Base-by-base conservation (phyloP, 2,113 vertebrate genomes). In the Hydrolagus affinis region DNA sequence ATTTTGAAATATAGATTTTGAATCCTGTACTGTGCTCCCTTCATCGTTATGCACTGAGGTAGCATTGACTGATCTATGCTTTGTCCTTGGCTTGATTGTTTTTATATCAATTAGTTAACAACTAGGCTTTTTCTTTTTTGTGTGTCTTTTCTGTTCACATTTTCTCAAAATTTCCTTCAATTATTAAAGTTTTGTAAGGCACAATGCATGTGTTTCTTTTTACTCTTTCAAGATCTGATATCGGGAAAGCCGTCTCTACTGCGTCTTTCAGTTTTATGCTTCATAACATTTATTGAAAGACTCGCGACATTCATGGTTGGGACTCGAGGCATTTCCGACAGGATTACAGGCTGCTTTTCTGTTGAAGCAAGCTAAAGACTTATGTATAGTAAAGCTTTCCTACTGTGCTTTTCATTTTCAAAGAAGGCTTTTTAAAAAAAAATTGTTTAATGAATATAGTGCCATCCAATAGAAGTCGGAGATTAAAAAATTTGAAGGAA, bases 271-370 rank as follows among this genome's bases (percentile, higher is more conserved):
- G 74, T 85, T 88, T 88, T 70, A 88, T 88, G 86, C 87, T 88
- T 87, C 87, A 86, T 71, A 88, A 88, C 86, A 86, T 87, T 86
- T 88, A 86, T 90, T 92, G 91, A 91, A 91, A 74, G 86, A 90
- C 85, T 73, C 86, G 74, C 77, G 86, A 86, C 86, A 88, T 86
- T 86, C 87, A 88, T 72, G 85, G 78, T 70, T 80, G 71, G 78
- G 87, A 87, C 72, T 70, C 74, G 76, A 86, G 80, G 85, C 73
- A 66, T 83, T 86, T 85, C 85, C 86, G 85, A 87, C 30, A 88
- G 89, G 90, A 92, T 93, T 92, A 92, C 88, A 89, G 85, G 90
- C 88, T 87, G 89, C 90, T 91, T 91, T 44, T 89, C 87, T 91
- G 90, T 89, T 88, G 86, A 89, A 89, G 87, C 88, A 87, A 87